phyloP scores from a whole-genome alignment of 2,113 vertebrate genomes.

The Sinocyclocheilus grahami region DNA sequence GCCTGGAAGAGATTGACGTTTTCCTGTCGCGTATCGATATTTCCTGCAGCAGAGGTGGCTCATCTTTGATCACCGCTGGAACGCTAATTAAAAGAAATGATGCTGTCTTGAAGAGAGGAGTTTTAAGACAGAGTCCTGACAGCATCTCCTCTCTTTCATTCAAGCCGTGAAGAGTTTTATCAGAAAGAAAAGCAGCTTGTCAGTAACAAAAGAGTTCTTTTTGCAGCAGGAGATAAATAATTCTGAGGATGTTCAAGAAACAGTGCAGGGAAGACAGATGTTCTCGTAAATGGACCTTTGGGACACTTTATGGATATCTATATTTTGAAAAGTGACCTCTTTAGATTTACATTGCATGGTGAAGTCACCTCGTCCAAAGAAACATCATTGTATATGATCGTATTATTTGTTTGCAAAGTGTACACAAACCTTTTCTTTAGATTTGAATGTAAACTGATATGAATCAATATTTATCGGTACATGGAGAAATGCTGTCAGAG shows the following conservation, averaged over 20 bases:
- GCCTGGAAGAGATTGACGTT: conserved; percentile 46
- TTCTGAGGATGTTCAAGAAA: conserved; percentile 10
- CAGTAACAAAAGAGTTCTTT: conserved; percentile 43
- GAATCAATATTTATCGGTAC: no score
- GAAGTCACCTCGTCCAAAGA: not conserved
- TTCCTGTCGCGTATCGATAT: conserved; percentile 40
- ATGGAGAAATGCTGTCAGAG: no score
- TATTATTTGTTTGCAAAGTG: not conserved
- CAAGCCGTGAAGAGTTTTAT: conserved; percentile 35
- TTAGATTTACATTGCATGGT: not conserved
- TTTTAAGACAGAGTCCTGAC: conserved; percentile 54
- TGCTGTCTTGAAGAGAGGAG: conserved; percentile 54
- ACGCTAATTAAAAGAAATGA: conserved; percentile 60
- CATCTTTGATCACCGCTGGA: conserved; percentile 52
- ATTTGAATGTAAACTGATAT: no score
- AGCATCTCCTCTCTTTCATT: conserved; percentile 45
- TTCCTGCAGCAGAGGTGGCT: conserved; percentile 53
- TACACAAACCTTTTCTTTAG: not conserved
- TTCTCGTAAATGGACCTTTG: not conserved
- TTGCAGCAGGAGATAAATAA: conserved; percentile 32
- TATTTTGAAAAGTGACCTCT: not conserved
- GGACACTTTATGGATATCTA: not conserved
- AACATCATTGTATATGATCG: not conserved
- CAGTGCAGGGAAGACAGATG: conserved; percentile 9
- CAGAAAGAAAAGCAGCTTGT: conserved; percentile 53